phyloP scores from a whole-genome alignment of 2,113 vertebrate species.

The Hydropotes inermis region DNA sequence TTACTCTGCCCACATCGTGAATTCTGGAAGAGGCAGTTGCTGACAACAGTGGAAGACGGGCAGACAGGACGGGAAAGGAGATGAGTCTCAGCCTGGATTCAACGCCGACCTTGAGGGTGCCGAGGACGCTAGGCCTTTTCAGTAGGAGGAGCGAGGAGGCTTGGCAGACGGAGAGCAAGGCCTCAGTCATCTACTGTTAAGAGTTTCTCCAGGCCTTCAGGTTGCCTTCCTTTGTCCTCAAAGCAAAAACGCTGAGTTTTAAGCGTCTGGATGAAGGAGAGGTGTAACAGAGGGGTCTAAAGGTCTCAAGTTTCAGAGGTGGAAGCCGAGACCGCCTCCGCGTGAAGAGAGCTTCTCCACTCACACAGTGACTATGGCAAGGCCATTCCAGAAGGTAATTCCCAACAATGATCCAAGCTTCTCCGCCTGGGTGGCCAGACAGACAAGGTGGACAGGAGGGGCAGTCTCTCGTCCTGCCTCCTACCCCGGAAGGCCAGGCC shows the following conservation, averaged over 20 bases:
- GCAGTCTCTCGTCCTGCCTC: not conserved
- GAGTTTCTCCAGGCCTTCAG: not conserved
- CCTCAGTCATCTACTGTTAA: not conserved
- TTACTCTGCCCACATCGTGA: not conserved
- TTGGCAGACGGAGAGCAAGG: not conserved
- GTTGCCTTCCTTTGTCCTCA: not conserved
- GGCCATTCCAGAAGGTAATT: not conserved
- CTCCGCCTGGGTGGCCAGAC: not conserved
- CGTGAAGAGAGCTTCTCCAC: not conserved
- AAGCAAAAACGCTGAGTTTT: not conserved
- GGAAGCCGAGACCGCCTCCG: not conserved
- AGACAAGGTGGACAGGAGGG: not conserved
- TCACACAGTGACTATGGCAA: not conserved
- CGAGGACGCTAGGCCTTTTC: not conserved
- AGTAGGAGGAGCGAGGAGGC: not conserved
- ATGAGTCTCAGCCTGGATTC: not conserved
- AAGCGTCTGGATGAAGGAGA: not conserved
- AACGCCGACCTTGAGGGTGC: constrained; percentile 63
- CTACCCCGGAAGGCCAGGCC: not conserved
- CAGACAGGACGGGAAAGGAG: not conserved
- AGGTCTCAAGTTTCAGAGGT: not conserved
- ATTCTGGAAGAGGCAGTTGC: not conserved
- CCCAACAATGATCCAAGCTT: not conserved
- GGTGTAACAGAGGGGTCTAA: not conserved
- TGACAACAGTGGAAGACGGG: not conserved